Conservation (phyloP, 1,140 invertebrate species). For the Rhagoletis zephyria region DNA sequence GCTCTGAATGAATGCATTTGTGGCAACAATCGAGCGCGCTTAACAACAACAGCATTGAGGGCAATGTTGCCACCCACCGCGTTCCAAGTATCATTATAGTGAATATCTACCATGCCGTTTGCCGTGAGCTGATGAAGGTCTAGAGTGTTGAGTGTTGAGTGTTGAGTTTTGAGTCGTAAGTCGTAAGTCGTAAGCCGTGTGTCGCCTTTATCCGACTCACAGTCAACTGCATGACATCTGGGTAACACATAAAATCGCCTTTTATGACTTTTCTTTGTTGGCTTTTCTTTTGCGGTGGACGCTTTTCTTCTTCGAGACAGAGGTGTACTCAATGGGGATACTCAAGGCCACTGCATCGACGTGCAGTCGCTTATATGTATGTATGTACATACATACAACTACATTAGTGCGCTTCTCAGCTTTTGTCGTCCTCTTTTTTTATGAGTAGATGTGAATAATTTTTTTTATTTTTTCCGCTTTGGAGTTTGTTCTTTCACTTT, state of each 20-base stretch:
- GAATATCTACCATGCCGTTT: background rate
- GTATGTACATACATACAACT: no score
- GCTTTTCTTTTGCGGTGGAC: no score
- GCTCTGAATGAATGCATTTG: background rate
- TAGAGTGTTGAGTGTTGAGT: background rate
- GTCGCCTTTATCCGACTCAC: conserved; percentile 25
- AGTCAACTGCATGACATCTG: conserved; percentile 38
- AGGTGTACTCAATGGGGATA: background rate
- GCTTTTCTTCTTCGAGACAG: no score
- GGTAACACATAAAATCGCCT: conserved; percentile 41
- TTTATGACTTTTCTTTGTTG: conserved; percentile 35
- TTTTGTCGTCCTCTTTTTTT: no score
- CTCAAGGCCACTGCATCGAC: conserved; percentile 1
- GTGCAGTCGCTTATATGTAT: background rate
- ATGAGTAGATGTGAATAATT: background rate
- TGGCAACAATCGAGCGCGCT: background rate
- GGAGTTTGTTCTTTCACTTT: background rate
- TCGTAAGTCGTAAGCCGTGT: conserved; percentile 34
- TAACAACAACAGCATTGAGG: background rate
- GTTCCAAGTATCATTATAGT: background rate
- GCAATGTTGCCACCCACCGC: conserved; percentile 11
- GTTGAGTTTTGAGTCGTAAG: background rate
- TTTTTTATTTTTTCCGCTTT: background rate
- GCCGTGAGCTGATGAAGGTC: background rate
- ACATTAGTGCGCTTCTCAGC: background rate